These are phyloP conservation scores for Catharus ustulatus DNA, from an alignment of 2,797 vertebrate species.

Conservation along the genomic window DNA sequence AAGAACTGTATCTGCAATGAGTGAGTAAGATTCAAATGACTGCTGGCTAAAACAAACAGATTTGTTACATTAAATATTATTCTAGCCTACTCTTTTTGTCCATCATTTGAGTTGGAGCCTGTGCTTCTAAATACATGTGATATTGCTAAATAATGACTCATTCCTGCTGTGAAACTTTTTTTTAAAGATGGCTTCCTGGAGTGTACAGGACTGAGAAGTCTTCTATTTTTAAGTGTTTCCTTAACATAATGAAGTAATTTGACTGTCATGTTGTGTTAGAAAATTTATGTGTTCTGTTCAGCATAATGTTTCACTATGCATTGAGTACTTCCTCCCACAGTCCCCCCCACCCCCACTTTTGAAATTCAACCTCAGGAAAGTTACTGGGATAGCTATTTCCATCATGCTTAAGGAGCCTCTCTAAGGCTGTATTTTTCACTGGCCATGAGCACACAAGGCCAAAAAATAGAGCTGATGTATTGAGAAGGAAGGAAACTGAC, in stretches of 20 bases:
- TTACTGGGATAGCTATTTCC: not conserved
- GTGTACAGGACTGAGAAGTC: not conserved
- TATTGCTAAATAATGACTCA: slow-evolving; percentile 20
- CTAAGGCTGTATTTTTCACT: not conserved
- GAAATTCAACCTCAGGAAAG: not conserved
- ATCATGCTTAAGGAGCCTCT: not conserved
- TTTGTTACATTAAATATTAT: not conserved
- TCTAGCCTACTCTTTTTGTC: not conserved
- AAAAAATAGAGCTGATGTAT: not conserved
- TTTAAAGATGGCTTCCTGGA: not conserved
- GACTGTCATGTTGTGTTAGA: not conserved
- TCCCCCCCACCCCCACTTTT: not conserved
- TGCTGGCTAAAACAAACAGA: not conserved
- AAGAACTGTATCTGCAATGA: not conserved
- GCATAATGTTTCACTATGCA: not conserved
- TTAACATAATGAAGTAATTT: slow-evolving; percentile 5
- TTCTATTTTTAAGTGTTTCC: slow-evolving; percentile 40
- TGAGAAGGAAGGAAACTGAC: not conserved
- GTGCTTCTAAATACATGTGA: not conserved
- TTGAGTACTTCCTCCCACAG: not conserved
- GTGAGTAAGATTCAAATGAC: not conserved
- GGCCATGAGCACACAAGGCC: not conserved
- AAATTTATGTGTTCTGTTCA: not conserved
- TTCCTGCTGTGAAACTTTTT: not conserved
- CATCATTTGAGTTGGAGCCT: not conserved